Percentiles rank a stretch among this genome's conserved stretches.
phyloP scores from a whole-genome alignment of 2,888 invertebrate species.

The Chymomyza amoena region DNA sequence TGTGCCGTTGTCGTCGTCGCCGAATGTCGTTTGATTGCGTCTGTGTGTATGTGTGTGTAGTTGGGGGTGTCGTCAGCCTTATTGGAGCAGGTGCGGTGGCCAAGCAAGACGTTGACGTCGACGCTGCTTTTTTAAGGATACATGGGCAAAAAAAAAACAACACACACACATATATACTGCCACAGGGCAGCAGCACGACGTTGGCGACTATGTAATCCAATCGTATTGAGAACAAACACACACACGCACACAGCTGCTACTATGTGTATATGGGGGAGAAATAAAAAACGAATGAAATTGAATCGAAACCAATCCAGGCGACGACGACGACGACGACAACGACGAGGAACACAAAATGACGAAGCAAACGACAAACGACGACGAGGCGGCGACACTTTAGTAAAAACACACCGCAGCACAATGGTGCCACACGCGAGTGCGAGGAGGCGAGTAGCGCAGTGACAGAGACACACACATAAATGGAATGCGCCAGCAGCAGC shows the following conservation, averaged over 20 bases:
- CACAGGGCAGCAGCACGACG: slow-evolving; percentile 17
- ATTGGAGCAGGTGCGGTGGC: not conserved
- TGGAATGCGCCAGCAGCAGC: slow-evolving; percentile 3
- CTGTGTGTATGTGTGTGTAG: not conserved
- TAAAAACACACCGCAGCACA: not conserved
- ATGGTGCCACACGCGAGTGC: not conserved
- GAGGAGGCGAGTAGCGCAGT: not conserved
- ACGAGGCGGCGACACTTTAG: not conserved
- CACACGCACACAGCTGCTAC: slow-evolving; percentile 28
- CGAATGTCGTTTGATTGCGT: slow-evolving; percentile 29
- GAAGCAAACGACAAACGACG: slow-evolving; percentile 48
- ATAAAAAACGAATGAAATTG: slow-evolving; percentile 67
- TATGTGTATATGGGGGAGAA: slow-evolving; percentile 2
- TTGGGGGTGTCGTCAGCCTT: not conserved
- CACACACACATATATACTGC: not conserved
- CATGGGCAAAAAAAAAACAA: too few species aligned
- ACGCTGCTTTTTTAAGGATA: too few species aligned
- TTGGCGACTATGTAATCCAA: slow-evolving; percentile 63
- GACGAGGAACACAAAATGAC: slow-evolving; percentile 50
- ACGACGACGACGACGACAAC: not conserved
- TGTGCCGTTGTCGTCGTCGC: slow-evolving; percentile 32
- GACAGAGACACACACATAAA: slow-evolving; percentile 1
- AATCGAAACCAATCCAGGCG: slow-evolving; percentile 67
- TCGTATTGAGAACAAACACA: slow-evolving; percentile 60
- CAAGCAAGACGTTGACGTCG: too few species aligned